phyloP scores from a whole-genome alignment of 1,140 invertebrate genomes.

The Cherax quadricarinatus region DNA sequence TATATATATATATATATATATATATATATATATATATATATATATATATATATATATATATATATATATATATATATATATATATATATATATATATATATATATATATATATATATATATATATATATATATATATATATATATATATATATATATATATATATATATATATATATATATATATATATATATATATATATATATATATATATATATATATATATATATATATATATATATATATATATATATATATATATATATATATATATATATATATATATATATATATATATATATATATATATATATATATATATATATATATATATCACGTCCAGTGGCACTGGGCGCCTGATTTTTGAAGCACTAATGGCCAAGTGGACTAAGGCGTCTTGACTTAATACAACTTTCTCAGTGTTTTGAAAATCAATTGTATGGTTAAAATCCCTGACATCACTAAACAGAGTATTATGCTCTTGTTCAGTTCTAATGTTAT shows the following conservation, averaged over 20 bases:
- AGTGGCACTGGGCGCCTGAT: too few species aligned
- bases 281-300: conserved; percentile 20
- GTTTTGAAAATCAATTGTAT: too few species aligned
- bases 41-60: not conserved
- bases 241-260: conserved; percentile 19
- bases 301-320: conserved; percentile 1
- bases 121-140: conserved; percentile 27
- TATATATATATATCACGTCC: too few species aligned
- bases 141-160: conserved; percentile 33
- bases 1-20: too few species aligned
- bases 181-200: conserved; percentile 42
- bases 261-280: conserved; percentile 11
- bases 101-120: not conserved
- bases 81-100: not conserved
- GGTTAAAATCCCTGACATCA: too few species aligned
- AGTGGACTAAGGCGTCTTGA: too few species aligned
- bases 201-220: conserved; percentile 49
- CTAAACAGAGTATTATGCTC: too few species aligned
- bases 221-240: conserved; percentile 34
- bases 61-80: not conserved
- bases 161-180: conserved; percentile 20
- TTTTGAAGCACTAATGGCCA: too few species aligned
- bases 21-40: not conserved
- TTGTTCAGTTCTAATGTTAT: too few species aligned
- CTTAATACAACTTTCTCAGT: too few species aligned